Evolutionary conservation across 2,113 vertebrate genomes (phyloP).

Genomic region (Pelusios castaneus): DNA sequence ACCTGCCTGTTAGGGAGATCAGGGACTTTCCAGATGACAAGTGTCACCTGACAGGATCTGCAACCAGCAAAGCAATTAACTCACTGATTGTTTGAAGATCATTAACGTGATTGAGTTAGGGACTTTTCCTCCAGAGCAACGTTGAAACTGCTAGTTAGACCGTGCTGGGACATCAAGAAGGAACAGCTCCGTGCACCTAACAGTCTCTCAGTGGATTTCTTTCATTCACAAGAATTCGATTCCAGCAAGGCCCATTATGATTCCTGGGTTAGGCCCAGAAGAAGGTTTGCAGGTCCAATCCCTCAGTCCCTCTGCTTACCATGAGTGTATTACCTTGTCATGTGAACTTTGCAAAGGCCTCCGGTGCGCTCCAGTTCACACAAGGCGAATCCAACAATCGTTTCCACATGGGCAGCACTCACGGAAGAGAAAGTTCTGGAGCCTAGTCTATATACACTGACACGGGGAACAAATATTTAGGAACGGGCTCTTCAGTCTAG

Average conservation of each 20-base stretch:
- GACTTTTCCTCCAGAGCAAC: background rate
- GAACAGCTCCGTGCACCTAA: background rate
- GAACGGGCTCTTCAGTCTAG: background rate
- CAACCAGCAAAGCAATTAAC: slow-evolving; percentile 7
- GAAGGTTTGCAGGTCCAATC: background rate
- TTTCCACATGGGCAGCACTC: background rate
- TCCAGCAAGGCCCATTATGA: background rate
- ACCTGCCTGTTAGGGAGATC: slow-evolving; percentile 32
- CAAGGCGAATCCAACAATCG: background rate
- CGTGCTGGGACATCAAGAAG: background rate
- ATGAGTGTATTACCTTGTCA: background rate
- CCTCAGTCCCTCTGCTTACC: background rate
- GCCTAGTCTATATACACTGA: background rate
- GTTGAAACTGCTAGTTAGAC: background rate
- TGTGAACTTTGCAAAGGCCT: background rate
- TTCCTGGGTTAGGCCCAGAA: background rate
- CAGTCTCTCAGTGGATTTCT: background rate
- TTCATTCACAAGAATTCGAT: background rate
- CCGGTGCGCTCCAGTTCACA: background rate
- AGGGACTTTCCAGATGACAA: slow-evolving; percentile 68
- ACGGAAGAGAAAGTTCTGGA: background rate
- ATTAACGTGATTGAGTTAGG: background rate
- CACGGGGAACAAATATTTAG: background rate
- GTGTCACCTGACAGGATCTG: slow-evolving; percentile 41
- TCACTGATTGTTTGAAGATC: background rate